Base-by-base conservation (phyloP, 2,113 vertebrate species). In the Chloropsis hardwickii region DNA sequence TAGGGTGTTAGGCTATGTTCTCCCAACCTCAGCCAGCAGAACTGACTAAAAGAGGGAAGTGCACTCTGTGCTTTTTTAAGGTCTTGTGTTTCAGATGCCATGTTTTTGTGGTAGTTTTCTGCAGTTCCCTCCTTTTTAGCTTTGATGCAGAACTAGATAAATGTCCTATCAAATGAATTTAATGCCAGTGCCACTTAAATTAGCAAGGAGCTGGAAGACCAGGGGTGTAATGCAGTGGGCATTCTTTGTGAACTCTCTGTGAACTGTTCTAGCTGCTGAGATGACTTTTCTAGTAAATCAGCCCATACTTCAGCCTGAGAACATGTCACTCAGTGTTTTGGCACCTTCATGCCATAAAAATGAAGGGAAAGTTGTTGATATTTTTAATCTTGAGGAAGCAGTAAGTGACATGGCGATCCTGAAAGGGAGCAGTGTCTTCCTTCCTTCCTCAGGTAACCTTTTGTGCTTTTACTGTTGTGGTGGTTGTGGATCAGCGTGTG, bases 11-110 rank as follows among this genome's bases (percentile, higher is more conserved):
- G 66, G 60, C 81, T 92, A 87, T 92, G 37, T 82, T 79, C 70
- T 95, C 86, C 93, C 81, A 64, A 77, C 69, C 80, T 72, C 62
- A 62, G 40, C 27, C 67, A 85, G 57, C 65, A 92, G 70, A 89
- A 31, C 45, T 82, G 45, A 66, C 62, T 61, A 6, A 23, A 86
- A 87, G 54, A 77, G 81, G 74, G 78, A 95, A 94, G 81, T 94
- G 45, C 39, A 3, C 23, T 42, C 33, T 51, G 24, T 67, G 15
- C 57, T 81, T 71, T 74, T 67, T 44, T 71, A 35, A 91, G 45
- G 27, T 53, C 57, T 76, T 72, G 19, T 44, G 69, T 62, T 64
- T 87, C 48, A 61, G 28, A n/a, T 28, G 13, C 37, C 45, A 5
- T 61, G 22, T 29, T 87, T n/a, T 64, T 81, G 42, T 76, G 39